Conservation (phyloP, 2,797 vertebrate genomes). For the Darevskia mixta region DNA sequence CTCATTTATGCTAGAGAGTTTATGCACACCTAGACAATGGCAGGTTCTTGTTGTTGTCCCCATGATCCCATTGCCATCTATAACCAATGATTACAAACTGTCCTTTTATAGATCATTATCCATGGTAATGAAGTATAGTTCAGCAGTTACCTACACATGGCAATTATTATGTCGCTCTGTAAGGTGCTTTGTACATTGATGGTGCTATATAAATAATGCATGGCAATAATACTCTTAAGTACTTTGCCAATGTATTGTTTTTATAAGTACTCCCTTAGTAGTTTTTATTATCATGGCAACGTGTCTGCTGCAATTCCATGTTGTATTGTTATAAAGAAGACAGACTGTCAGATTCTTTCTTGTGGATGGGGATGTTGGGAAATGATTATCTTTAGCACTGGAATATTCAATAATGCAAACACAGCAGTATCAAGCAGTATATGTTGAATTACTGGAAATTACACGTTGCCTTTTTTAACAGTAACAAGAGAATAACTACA, state of each 20-base stretch:
- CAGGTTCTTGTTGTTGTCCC: background rate
- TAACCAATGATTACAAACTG: background rate
- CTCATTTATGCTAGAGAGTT: background rate
- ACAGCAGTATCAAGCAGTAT: background rate
- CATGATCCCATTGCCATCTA: background rate
- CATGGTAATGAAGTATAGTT: background rate
- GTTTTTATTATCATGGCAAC: background rate
- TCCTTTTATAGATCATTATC: background rate
- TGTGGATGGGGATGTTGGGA: background rate
- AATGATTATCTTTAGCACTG: background rate
- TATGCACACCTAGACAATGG: background rate
- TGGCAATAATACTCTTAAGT: conserved; percentile 5
- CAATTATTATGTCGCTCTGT: background rate
- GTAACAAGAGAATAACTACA: background rate
- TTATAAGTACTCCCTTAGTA: conserved; percentile 2
- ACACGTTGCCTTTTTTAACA: background rate
- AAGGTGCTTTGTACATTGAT: background rate
- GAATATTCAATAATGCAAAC: conserved; percentile 11
- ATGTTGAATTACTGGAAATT: background rate
- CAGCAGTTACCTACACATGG: background rate
- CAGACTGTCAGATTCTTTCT: background rate
- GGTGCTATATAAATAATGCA: conserved; percentile 16
- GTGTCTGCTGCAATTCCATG: conserved; percentile 1
- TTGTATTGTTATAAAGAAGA: conserved; percentile 13
- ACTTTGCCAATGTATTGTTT: conserved; percentile 15